phyloP scores from a whole-genome alignment of 2,113 vertebrate species.

The Cephalopholis sonnerati region DNA sequence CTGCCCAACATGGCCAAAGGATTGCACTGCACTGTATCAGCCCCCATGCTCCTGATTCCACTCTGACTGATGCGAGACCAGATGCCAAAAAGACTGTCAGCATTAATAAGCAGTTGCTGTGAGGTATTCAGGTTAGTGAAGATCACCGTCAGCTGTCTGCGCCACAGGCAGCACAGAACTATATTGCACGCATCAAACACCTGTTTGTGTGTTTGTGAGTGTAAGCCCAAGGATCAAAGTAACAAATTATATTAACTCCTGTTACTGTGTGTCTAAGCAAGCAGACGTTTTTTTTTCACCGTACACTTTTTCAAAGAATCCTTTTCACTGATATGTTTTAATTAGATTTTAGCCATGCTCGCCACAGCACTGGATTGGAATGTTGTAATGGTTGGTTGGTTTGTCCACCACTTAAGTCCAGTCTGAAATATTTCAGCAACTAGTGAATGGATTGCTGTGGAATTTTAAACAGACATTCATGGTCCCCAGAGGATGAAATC shows the following conservation, averaged over 20 bases:
- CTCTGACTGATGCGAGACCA: conserved; percentile 38
- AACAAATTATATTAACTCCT: not conserved
- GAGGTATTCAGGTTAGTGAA: conserved; percentile 22
- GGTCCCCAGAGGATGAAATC: not conserved
- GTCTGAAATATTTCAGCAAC: not conserved
- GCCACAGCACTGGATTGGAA: not conserved
- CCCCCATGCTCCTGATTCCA: conserved; percentile 41
- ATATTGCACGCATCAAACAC: conserved; percentile 4
- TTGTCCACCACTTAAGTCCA: not conserved
- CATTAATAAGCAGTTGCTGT: conserved; percentile 45
- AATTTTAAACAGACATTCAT: not conserved
- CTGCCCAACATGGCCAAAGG: conserved; percentile 11
- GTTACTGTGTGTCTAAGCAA: not conserved
- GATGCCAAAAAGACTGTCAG: conserved; percentile 52
- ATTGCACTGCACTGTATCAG: conserved; percentile 19
- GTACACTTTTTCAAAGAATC: not conserved
- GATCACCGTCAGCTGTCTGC: conserved; percentile 29
- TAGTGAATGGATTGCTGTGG: not conserved
- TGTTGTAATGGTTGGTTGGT: not conserved
- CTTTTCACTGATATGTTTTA: not conserved
- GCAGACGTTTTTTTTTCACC: too few species aligned
- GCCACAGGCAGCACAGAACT: not conserved
- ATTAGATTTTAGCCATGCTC: not conserved
- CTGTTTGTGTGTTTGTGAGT: conserved; percentile 7
- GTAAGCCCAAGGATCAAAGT: not conserved